Base-by-base conservation (phyloP, 2,888 invertebrate species). In the Hesperia comma region DNA sequence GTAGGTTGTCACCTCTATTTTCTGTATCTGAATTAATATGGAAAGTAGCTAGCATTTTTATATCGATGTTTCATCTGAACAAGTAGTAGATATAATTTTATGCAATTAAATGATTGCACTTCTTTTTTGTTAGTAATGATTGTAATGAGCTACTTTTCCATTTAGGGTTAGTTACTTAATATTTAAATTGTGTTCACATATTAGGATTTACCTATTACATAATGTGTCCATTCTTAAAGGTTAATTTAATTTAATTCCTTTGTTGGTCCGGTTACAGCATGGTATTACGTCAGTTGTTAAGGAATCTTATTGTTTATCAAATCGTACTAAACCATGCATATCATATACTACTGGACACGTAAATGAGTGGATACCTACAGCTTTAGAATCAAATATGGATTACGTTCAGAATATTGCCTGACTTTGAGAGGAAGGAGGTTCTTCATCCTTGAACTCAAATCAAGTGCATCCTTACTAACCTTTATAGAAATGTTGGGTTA, bases 221-320 rank as follows among this genome's bases (percentile, higher is more conserved):
- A 51, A 53, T 19, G 19, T 21, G 46, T 46, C 46, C 19, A 26
- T 40, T 15, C 61, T 61, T 61, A 61, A 61, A 53, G 40, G 53
- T 40, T 53, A 53, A 51, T 21, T 61, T 40, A 51, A 21, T 49
- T 53, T 41, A 53, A 61, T 55, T 68, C 53, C 43, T 43, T 58
- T 68, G 57, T 67, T 66, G 46, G 40, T 56, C 54, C 17, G 26
- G 51, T 51, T 61, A 33, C 61, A n/a, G 51, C 51, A 33, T 21
- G 37, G 21, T 26, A 21, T 61, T 51, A 49, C 60, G 49, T 61
- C 33, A 61, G 26, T 61, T 17, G 33, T 60, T 12, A 49, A 46
- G 60, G 49, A 10, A 17, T 49, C 21, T 41, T 26, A 21, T 10
- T 49, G 49, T 49, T n/a, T 49, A 19, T 8, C 49, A 49, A 46